Base-by-base conservation (phyloP, 2,888 invertebrate genomes). In the Xestia rhomboidea region DNA sequence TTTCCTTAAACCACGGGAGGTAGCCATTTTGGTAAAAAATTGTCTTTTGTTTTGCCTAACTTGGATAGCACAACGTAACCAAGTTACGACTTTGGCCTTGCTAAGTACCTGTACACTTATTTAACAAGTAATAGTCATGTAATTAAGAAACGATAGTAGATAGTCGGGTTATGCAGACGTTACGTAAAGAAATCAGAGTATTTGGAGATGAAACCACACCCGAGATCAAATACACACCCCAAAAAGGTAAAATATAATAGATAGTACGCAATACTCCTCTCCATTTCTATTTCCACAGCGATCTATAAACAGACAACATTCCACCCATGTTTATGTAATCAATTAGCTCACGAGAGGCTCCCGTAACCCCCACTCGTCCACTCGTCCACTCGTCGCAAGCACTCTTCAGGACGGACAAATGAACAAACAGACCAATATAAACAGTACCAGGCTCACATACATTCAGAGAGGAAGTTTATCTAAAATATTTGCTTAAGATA, bases 381-480 rank as follows among this genome's bases (percentile, higher is more conserved):
- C 57, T 57, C 27, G 54, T n/a, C 54, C 74, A 57, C 77, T 83
- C 82, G 34, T 15, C 6, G 0, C 54, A 41, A 76, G 84, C n/a
- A 70, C 83, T 41, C 86, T 85, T 60, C 69, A 81, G 41, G 62
- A 70, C 30, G 73, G 68, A 73, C 75, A 82, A 73, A 78, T 85
- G 86, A 82, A 78, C 83, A 84, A 75, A 83, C 82, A 38, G 15
- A 67, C 63, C 13, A n/a, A 57, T 74, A 64, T 84, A 51, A 73
- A 84, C 68, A 70, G 46, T 64, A 64, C 79, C 49, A 79, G 62
- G 57, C 51, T 49, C 49, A 24, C 57, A 63, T 62, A 38, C 27
- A 24, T 13, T 7, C 15, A 27, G 2, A 18, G 34, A 54, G 54
- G n/a, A 46, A 21, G 27, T 21, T 18, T 2, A 21, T 7, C 24